These are phyloP conservation scores for Drosophila mimica DNA, from an alignment of 2,888 invertebrate species.

Conservation along the genomic window DNA sequence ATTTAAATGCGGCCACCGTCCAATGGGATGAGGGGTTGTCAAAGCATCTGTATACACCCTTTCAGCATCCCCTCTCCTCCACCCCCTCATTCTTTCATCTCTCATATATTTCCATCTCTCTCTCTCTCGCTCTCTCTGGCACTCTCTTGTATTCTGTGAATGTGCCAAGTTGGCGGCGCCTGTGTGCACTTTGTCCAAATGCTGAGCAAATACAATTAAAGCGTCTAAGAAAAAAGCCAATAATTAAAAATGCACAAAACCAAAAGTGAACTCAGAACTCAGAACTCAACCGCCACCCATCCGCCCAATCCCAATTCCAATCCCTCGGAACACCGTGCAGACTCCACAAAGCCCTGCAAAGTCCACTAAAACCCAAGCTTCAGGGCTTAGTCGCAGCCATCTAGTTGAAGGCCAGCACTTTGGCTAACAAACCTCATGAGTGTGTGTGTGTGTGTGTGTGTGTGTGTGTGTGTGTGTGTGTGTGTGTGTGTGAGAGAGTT, in stretches of 20 bases:
- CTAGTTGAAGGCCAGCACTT: slow-evolving; percentile 39
- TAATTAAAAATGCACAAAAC: slow-evolving; percentile 80
- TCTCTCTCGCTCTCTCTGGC: neutral
- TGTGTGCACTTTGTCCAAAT: slow-evolving; percentile 67
- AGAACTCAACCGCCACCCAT: neutral
- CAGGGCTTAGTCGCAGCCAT: slow-evolving; percentile 22
- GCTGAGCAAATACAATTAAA: slow-evolving; percentile 77
- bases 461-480: neutral
- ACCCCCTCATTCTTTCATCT: neutral
- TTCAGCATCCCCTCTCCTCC: neutral
- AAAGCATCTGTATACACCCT: slow-evolving; percentile 16
- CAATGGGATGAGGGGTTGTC: slow-evolving; percentile 47
- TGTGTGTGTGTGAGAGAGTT: neutral
- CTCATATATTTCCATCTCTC: neutral
- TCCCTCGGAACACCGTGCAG: neutral
- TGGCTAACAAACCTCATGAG: slow-evolving; percentile 18
- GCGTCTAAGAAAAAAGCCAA: slow-evolving; percentile 79
- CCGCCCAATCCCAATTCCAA: neutral
- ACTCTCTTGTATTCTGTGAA: neutral
- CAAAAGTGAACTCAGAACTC: slow-evolving; percentile 52
- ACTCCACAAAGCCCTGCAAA: slow-evolving; percentile 17
- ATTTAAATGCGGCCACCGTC: slow-evolving; percentile 66
- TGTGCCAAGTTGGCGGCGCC: slow-evolving; percentile 18
- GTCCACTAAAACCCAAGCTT: slow-evolving; percentile 28
- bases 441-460: slow-evolving; percentile 1